Base-by-base conservation (phyloP, 2,888 invertebrate species). In the Polylopha cassiicola region DNA sequence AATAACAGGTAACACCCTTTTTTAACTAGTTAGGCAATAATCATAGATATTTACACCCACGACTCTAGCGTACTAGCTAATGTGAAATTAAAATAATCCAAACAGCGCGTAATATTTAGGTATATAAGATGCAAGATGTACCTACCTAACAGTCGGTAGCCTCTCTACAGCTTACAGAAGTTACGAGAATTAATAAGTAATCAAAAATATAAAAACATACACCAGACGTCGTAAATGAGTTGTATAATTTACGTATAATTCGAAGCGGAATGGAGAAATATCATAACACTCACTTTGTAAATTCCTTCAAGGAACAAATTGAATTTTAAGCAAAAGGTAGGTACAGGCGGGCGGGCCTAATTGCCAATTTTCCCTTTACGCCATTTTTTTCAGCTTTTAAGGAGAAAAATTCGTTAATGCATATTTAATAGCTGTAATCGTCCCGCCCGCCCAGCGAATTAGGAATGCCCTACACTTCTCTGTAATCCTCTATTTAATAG, bases 401-500 rank as follows among this genome's bases (percentile, higher is more conserved):
- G 65, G 62, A 80, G 81, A 74, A 84, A 82, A 85, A 82, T 82
- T 81, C 84, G 84, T 84, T 85, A 85, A 79, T 85, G 82, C 80
- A 85, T 84, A 85, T 82, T 85, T 85, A 82, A 85, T 82, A 74
- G 81, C 60, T 46, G 55, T 84, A 84, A 84, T 82, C 81, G 79
- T 65, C 75, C 68, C 75, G 65, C 75, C 73, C 66, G 65, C 69
- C 63, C 53, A 55, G 64, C 49, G 50, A 36, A 30, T 41, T 36
- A 41, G 18, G 39, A 18, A 14, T 29, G 34, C 34, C 30, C 41
- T 36, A 30, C 36, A 41, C 41, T 41, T 34, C 28, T 39, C 27
- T 55, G 51, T 61, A 61, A 53, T 55, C 54, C 56, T 58, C 52
- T 56, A 60, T 52, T 31, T 23, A 33, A 36, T 36, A 24, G 36